These are phyloP conservation scores for Abramis brama DNA, from an alignment of 2,113 vertebrate species.

Conservation along the genomic window DNA sequence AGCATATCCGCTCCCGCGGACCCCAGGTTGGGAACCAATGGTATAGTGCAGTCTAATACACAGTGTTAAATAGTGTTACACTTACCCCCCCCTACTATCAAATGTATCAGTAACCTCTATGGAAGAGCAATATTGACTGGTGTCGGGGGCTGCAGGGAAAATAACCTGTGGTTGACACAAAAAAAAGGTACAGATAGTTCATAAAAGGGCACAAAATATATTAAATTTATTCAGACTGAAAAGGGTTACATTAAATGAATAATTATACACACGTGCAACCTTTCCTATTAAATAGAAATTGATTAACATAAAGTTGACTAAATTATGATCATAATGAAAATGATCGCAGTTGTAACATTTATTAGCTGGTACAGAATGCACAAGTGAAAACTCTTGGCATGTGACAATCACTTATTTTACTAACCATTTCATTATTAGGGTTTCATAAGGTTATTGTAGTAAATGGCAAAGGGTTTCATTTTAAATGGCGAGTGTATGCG, in stretches of 20 bases:
- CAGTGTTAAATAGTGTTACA: conserved; percentile 17
- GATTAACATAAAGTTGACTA: conserved; percentile 16
- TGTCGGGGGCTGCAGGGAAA: conserved; percentile 14
- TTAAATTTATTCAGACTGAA: conserved; percentile 20
- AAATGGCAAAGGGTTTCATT: neutral
- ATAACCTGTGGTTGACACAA: neutral
- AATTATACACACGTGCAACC: conserved; percentile 4
- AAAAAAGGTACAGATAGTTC: conserved; percentile 22
- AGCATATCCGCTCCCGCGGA: no score
- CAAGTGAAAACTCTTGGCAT: conserved; percentile 19
- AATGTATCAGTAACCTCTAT: conserved; percentile 22
- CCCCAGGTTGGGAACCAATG: neutral
- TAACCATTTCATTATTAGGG: conserved; percentile 20
- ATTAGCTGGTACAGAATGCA: conserved; percentile 18
- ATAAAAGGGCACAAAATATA: conserved; percentile 27
- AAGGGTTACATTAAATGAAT: conserved; percentile 2
- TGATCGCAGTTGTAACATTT: conserved; percentile 13
- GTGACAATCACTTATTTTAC: conserved; percentile 17
- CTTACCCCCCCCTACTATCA: conserved; percentile 11
- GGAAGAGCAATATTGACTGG: conserved; percentile 26
- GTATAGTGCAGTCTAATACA: conserved; percentile 28
- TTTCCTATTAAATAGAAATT: conserved; percentile 15
- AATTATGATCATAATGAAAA: conserved; percentile 11
- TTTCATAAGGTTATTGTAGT: conserved; percentile 15
- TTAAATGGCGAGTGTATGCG: neutral